Evolutionary conservation across 2,888 invertebrate species (phyloP), one percentile per base, ranked within the genome.

Genomic region (Andrena chrysosceles): DNA sequence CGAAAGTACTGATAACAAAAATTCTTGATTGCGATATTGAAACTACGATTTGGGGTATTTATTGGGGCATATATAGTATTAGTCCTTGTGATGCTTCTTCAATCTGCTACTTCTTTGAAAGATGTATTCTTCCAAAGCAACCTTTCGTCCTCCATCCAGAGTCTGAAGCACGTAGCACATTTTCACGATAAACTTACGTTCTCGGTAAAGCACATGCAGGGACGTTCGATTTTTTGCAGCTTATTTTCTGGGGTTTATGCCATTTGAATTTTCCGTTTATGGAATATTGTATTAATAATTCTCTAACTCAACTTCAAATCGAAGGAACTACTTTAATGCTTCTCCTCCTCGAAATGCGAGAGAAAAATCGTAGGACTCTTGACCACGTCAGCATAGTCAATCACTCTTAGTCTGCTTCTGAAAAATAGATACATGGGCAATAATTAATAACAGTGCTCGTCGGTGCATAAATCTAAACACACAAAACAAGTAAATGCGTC

Each of bases 401-500:
- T 20, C 23, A 35, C 20, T 42, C 13, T 3, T 35, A 13, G 42
- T 42, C 42, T 42, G 42, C 13, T 42, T 13, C 4, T 4, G 42
- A 42, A 13, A 42, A 3, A 13, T 42, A 42, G 13, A 42, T 42
- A 42, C 4, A 1, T 42, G 42, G 13, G 42, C 42, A 42, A 13
- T 42, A 13, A 42, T 42, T 42, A 42, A 60, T 76, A 49, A 74
- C 75, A 48, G 6, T n/a, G 48, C 6, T 75, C 75, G 20, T 59
- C 10, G 75, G 60, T 77, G 78, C 67, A 23, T 62, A 59, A 68
- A 77, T 33, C 26, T 29, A 29, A 49, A 54, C 71, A 62, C 31
- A 54, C 42, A 35, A 66, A 70, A 67, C 26, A 60, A 68, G 81
- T 69, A 68, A 79, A 79, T 82, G 52, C 71, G 60, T 68, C 71